These are phyloP conservation scores for Megalops cyprinoides DNA, from an alignment of 2,797 vertebrate species.

Conservation along the genomic window DNA sequence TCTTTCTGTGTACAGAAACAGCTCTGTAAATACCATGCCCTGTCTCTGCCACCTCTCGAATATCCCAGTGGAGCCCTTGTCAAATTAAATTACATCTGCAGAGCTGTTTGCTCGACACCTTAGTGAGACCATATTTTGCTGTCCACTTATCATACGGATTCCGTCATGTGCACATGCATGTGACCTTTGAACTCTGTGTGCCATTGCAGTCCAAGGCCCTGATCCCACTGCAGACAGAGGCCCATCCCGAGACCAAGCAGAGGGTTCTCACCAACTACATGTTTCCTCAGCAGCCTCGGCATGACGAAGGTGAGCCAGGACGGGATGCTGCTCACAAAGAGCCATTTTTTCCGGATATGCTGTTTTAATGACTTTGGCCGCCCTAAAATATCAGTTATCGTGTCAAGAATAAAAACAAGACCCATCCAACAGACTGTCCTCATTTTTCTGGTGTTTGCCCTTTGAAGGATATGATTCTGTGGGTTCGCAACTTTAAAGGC, in stretches of 20 bases:
- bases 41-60: neutral
- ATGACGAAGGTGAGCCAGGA: conserved; percentile 87
- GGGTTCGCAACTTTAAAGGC: too few relatives aligned
- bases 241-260: conserved; percentile 97
- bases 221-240: conserved; percentile 98
- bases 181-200: conserved; percentile 14
- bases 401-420: too few relatives aligned
- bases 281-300: conserved; percentile 97
- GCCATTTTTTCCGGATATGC: neutral
- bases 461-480: too few relatives aligned
- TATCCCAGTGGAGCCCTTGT: neutral
- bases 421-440: too few relatives aligned
- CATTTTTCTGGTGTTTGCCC: too few relatives aligned
- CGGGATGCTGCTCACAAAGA: neutral
- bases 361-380: neutral
- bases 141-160: neutral
- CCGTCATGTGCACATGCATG: neutral
- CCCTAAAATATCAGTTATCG: too few relatives aligned
- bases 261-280: conserved; percentile 98
- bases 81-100: neutral
- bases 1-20: too few relatives aligned
- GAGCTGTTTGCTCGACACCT: neutral
- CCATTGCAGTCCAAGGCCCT: conserved; percentile 92
- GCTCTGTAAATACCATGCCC: neutral
- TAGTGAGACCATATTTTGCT: neutral